Percentiles rank a stretch among this genome's conserved stretches.
Conservation (phyloP, 2,113 vertebrate genomes). For the Synodontis membranacea region DNA sequence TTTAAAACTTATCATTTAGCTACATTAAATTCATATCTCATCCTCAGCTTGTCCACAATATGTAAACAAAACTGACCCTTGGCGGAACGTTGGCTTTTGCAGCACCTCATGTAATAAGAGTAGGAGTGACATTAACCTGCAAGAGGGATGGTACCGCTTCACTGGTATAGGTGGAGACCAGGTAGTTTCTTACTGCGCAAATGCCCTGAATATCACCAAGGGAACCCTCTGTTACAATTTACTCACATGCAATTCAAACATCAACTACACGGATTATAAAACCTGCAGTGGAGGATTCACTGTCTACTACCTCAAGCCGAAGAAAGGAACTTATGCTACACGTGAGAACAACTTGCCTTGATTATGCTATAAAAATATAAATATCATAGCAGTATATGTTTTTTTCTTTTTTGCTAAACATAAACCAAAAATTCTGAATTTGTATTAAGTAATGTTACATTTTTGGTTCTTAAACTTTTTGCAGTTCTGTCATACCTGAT, state of each 20-base stretch:
- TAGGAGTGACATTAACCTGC: neutral
- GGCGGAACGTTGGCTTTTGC: conserved; percentile 24
- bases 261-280: neutral
- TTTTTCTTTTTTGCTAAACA: too few relatives aligned
- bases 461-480: neutral
- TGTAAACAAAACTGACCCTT: neutral
- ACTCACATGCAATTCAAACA: neutral
- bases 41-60: neutral
- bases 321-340: neutral
- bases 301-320: neutral
- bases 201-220: accelerated
- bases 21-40: neutral
- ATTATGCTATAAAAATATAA: neutral
- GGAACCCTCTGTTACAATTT: neutral
- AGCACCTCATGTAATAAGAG: accelerated
- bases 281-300: neutral
- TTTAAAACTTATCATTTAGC: neutral
- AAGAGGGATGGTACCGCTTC: conserved; percentile 3
- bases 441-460: neutral
- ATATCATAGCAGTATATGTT: neutral
- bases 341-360: neutral
- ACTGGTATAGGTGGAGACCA: neutral
- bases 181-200: neutral
- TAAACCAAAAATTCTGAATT: neutral
- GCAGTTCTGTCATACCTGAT: neutral